Conservation (phyloP, 1,140 invertebrate genomes). For the Plutomurus gul region DNA sequence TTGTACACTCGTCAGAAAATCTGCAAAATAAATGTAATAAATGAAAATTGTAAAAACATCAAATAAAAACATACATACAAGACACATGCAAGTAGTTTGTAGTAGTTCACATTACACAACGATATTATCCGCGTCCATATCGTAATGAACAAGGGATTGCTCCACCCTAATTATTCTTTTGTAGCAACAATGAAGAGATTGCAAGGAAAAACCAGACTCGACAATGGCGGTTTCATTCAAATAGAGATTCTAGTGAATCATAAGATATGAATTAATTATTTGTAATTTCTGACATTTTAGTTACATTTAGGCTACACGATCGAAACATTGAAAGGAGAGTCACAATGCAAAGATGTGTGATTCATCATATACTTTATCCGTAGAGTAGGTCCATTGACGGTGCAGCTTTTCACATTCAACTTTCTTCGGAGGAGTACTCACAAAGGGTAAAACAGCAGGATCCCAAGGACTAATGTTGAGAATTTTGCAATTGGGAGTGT, state of each 20-base stretch:
- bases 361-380: background rate
- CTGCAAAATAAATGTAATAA: background rate
- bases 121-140: conserved; percentile 34
- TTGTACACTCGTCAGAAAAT: background rate
- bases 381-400: background rate
- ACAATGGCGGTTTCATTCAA: background rate
- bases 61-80: background rate
- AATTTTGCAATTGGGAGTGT: background rate
- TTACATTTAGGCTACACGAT: too few species aligned
- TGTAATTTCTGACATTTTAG: too few species aligned
- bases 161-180: conserved; percentile 10
- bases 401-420: background rate
- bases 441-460: background rate
- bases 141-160: conserved; percentile 21
- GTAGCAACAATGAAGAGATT: conserved; percentile 33
- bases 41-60: conserved; percentile 23
- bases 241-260: background rate
- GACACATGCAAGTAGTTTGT: background rate
- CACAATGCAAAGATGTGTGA: background rate
- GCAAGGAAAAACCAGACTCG: conserved; percentile 21
- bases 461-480: background rate
- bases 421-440: background rate
- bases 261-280: background rate
- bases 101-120: background rate
- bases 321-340: too few species aligned